Evolutionary conservation across 2,113 vertebrate genomes (phyloP).

Genomic region (Aegypius monachus): DNA sequence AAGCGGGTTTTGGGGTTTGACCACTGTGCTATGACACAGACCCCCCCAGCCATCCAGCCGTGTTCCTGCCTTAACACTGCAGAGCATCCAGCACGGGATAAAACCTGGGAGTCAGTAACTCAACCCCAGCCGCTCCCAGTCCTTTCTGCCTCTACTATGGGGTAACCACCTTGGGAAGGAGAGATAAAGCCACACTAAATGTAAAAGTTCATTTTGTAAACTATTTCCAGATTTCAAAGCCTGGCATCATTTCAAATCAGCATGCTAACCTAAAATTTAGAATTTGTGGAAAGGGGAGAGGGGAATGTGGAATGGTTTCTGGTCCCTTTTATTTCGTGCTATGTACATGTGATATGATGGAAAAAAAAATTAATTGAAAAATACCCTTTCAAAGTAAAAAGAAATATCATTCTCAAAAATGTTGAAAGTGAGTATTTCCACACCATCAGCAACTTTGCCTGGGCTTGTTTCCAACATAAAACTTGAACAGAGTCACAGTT

Average conservation of each 20-base stretch:
- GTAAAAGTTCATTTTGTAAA: conserved; percentile 20
- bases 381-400: conserved; percentile 44
- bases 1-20: background rate
- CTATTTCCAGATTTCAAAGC: conserved; percentile 49
- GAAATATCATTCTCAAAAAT: conserved; percentile 26
- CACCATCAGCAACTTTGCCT: conserved; percentile 60
- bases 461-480: conserved; percentile 37
- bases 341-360: background rate
- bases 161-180: conserved; percentile 16
- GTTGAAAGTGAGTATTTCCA: conserved; percentile 51
- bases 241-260: background rate
- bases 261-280: conserved; percentile 36
- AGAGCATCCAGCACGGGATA: background rate
- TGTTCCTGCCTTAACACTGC: background rate
- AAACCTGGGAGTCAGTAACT: background rate
- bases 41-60: background rate
- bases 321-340: conserved; percentile 45
- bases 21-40: background rate
- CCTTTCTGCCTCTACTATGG: background rate
- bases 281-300: background rate
- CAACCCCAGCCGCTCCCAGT: background rate
- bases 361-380: conserved; percentile 47
- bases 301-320: background rate
- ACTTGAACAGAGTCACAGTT: background rate
- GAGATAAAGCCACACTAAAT: conserved; percentile 10